Evolutionary conservation across 2,888 invertebrate species (phyloP), one percentile per base, ranked within the genome.

Genomic region (Psylliodes chrysocephalus): DNA sequence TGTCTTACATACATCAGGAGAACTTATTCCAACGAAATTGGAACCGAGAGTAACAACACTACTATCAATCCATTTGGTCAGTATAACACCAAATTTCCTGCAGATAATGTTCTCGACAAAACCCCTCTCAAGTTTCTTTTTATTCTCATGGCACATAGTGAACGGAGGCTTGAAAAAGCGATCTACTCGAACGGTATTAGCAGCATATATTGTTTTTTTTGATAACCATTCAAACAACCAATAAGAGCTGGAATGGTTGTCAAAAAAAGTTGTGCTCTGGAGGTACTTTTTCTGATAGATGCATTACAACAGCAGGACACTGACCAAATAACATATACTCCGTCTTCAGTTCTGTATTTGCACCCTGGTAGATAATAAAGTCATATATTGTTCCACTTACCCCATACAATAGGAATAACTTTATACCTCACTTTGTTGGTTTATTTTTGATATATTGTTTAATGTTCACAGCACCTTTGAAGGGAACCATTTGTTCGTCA

Each of bases 371-470:
- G 4, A 33, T 17, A 7, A 52, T 7, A 52, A 52, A 52, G 22
- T 52, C 35, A 18, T 52, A 52, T 15, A 52, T 35, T 10, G 12
- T 52, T n/a, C 35, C 52, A 38, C 35, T 18, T 6, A 18, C n/a
- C 1, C 19, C 38, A 18, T 18, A 33, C 8, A 52, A 52, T 0
- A 35, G 2, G n/a, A 33, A 10, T n/a, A 33, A 33, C 63, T 76
- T 73, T 38, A 74, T 69, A 2, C 72, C 75, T 73, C 74, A 74
- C 17, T 72, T 73, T 44, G 44, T 30, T 1, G 67, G 69, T 53
- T 70, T 70, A 4, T 65, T 62, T 62, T 64, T 71, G 2, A 70
- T 53, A 47, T 68, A 72, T 38, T 71, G 69, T 47, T 71, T 70
- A 10, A 70, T 49, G 28, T 67, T 63, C 4, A 68, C 12, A n/a